Evolutionary conservation across 2,113 vertebrate species (phyloP), one percentile per base, ranked within the genome.

Genomic region (Rhynchomys soricoides): DNA sequence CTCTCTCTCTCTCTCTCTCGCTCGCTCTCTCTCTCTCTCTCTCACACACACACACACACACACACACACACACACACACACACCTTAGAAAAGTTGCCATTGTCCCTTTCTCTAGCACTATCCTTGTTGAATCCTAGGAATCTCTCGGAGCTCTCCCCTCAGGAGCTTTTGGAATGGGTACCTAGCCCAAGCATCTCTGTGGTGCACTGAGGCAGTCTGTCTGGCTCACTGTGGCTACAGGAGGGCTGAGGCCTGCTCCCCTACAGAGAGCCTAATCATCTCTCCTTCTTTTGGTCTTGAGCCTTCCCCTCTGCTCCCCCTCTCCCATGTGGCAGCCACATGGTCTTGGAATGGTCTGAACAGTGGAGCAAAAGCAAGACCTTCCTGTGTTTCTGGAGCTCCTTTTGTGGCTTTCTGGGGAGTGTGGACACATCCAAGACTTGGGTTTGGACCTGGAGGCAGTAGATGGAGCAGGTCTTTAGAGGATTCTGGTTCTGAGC

Each of bases 341-440:
- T 98, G 97, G 95, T 93, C 89, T 82, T 97, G 97, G 95, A 97
- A 97, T 78, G 34, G 34, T 57, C 68, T 82, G 78, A 96, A 89
- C 86, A 88, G 88, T 86, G 91, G 92, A 97, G 97, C 85, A 95
- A 97, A 95, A 93, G 93, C 73, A 96, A 97, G 96, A 83, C 92
- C 88, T 97, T 94, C 94, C 91, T 77, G 73, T 95, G 66, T 93
- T 97, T 97, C 97, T 94, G 96, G 68, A 93, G 74, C 86, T 93
- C 95, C 86, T 97, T 97, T 91, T 97, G 96, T 93, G 97, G 97
- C 91, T 97, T 98, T 97, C 97, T 97, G 91, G 91, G 95, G 93
- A 97, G 83, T 83, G 68, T 89, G 81, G 96, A 91, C 94, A 97
- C 78, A 74, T 96, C 97, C 96, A 97, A 97, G 91, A 70, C 68